These are phyloP conservation scores for Belonocnema kinseyi DNA, from an alignment of 1,140 invertebrate genomes.

Conservation along the genomic window DNA sequence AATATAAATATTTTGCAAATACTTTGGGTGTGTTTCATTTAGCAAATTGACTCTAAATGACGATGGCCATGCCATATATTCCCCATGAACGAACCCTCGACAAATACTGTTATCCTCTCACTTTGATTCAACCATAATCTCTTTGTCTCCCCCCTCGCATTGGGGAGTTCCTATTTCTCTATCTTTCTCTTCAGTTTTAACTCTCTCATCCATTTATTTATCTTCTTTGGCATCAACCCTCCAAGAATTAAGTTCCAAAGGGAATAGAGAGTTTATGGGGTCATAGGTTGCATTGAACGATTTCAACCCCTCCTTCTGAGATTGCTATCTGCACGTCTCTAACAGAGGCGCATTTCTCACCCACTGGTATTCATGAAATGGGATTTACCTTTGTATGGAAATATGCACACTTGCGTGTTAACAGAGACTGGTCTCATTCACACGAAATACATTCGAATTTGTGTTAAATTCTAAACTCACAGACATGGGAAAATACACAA, in stretches of 20 bases:
- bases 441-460: background rate
- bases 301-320: constrained; percentile 66
- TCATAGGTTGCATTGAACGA: constrained; percentile 64
- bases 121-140: constrained; percentile 17
- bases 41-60: constrained; percentile 76
- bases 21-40: constrained; percentile 68
- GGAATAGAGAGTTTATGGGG: constrained; percentile 63
- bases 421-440: background rate
- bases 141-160: constrained; percentile 39
- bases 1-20: constrained; percentile 36
- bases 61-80: constrained; percentile 66
- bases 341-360: constrained; percentile 45
- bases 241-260: constrained; percentile 70
- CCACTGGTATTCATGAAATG: constrained; percentile 12
- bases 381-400: background rate
- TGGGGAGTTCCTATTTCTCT: background rate
- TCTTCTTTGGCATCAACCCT: constrained; percentile 33
- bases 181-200: constrained; percentile 46
- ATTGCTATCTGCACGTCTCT: constrained; percentile 66
- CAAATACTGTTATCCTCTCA: background rate
- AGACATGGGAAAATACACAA: too few relatives aligned
- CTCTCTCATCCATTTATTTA: constrained; percentile 36
- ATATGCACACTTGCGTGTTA: constrained; percentile 27
- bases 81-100: constrained; percentile 43
- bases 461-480: too few relatives aligned